Evolutionary conservation across 2,113 vertebrate species (phyloP).

Genomic region (Beaufortia kweichowensis): DNA sequence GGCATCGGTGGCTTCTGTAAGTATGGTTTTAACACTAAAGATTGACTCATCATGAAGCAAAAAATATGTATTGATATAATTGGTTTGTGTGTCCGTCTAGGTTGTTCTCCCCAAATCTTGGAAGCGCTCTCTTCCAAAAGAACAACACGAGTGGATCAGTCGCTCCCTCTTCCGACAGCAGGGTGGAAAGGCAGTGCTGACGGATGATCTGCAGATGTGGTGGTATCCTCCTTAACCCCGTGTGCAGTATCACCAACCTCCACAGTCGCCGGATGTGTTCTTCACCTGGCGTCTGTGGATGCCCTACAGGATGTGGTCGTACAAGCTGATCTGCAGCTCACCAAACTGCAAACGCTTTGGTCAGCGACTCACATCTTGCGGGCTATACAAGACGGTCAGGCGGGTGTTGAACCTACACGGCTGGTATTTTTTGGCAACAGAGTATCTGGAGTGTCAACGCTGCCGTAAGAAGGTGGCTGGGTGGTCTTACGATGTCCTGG

Average conservation of each 20-base stretch:
- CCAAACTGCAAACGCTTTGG: not conserved
- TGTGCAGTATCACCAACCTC: not conserved
- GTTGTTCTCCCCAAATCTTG: constrained; percentile 12
- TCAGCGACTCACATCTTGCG: not conserved
- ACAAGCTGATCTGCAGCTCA: not conserved
- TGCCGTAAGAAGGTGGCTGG: not conserved
- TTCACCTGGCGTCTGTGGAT: constrained; percentile 11
- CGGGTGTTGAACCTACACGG: not conserved
- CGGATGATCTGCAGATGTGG: constrained; percentile 11
- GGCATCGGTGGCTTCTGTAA: not conserved
- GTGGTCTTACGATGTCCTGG: not conserved
- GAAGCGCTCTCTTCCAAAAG: not conserved
- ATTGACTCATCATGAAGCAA: not conserved
- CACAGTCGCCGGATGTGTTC: not conserved
- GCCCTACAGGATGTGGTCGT: not conserved
- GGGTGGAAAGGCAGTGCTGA: not conserved
- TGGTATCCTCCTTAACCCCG: not conserved
- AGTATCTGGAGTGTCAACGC: constrained; percentile 1
- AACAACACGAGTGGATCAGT: not conserved
- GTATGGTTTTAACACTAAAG: not conserved
- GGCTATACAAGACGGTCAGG: constrained; percentile 8
- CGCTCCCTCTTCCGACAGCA: not conserved
- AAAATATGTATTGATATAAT: not conserved
- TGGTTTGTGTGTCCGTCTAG: not conserved
- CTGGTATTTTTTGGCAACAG: not conserved